Base-by-base conservation (phyloP, 2,797 vertebrate species). In the Enteromius radiatus region DNA sequence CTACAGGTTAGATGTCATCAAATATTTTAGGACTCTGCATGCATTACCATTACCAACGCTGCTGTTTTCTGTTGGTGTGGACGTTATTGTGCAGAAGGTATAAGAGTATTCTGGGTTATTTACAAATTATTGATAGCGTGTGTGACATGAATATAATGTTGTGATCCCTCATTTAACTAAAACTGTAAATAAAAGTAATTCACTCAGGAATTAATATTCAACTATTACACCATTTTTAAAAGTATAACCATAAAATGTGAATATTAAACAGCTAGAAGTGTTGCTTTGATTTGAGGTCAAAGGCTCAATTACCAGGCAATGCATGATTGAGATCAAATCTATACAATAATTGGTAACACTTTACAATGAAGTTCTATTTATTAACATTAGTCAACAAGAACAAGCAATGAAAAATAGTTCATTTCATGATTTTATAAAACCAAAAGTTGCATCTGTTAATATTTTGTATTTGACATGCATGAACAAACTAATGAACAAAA, bases 1-100 rank as follows among this genome's bases (percentile, higher is more conserved):
- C 47, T 99, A 99, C 95, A 99, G 97, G 98, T 99, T 94, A 81
- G 76, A 23, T 15, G 1, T 49, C 33, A 26, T 41, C 52, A 21
- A 0, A 10, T 31, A 49, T 61, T 68, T 49, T 49, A 23, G 23
- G 7, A 9, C 9, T 41, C n/a, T 68, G 23, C 26, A 45, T 43
- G 38, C 8, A 75, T 38, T 23, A 54, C 21, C 21, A 52, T 28
- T 63, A 31, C 59, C 59, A 63, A 1, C 8, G 21, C 10, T 68
- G 31, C 9, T 23, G 43, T 67, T 79, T 43, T 54, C 33, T 17
- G 17, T 69, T 41, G 23, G 23, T 38, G 33, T 33, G 11, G 52
- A 75, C 8, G 59, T 67, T 11, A 15, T 4, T 59, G 36, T 7
- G 23, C 14, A 43, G 23, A 33, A 10, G 31, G 17, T 67, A 23